Evolutionary conservation across 64 coral and sea anemone species (phyloP).

Genomic region (Dendronephthya gigantea): DNA sequence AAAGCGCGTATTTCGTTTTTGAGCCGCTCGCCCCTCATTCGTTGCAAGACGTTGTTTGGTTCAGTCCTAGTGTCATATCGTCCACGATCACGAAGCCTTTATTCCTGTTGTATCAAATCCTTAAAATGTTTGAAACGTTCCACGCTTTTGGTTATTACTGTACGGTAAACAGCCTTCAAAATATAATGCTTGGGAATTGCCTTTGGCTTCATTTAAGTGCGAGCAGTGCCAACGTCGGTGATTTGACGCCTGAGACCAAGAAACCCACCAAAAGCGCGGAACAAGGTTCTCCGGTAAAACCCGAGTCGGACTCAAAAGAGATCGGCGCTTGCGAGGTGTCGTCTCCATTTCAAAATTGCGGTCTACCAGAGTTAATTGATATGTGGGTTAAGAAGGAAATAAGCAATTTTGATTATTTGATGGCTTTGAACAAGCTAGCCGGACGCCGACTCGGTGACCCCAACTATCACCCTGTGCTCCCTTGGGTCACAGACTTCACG

Average conservation of each 20-base stretch:
- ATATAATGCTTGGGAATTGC: conserved; percentile 32
- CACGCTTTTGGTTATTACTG: conserved; percentile 39
- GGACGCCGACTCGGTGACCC: conserved; percentile 79
- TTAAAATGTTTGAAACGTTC: conserved; percentile 52
- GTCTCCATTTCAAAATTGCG: background rate
- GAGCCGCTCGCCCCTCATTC: conserved; percentile 52
- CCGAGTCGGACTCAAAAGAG: background rate
- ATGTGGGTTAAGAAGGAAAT: conserved; percentile 59
- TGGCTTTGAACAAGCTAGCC: conserved; percentile 59
- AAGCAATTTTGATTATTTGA: conserved; percentile 74
- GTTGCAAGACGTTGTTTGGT: conserved; percentile 70
- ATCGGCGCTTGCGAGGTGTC: background rate
- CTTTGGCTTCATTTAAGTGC: background rate
- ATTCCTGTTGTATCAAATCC: conserved; percentile 67
- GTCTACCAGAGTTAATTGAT: conserved; percentile 53
- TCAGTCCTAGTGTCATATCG: conserved; percentile 63
- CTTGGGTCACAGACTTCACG: conserved; percentile 73
- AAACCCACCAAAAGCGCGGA: background rate
- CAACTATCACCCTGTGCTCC: conserved; percentile 84
- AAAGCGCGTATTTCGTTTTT: conserved; percentile 57
- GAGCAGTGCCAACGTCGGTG: background rate
- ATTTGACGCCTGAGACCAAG: background rate
- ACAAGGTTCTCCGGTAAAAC: background rate
- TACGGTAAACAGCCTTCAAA: conserved; percentile 39
- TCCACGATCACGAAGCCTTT: conserved; percentile 42